Conservation (phyloP, 2,797 vertebrate genomes). For the Hippoglossus hippoglossus region DNA sequence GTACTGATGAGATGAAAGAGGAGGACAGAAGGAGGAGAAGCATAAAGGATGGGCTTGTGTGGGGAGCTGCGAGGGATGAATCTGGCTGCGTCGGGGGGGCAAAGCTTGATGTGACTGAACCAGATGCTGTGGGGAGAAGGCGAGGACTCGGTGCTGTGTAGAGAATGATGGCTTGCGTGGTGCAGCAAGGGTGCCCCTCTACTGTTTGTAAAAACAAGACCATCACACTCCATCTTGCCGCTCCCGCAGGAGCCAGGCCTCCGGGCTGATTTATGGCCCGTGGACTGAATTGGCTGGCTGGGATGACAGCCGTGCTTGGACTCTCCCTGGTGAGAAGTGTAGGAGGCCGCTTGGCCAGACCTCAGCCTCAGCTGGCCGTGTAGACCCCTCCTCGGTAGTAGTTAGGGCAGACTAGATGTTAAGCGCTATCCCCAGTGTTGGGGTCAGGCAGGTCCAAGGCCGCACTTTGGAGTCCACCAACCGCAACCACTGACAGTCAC, state of each 20-base stretch:
- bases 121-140: slow-evolving; percentile 80
- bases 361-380: slow-evolving; percentile 69
- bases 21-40: slow-evolving; percentile 64
- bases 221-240: slow-evolving; percentile 88
- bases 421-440: slow-evolving; percentile 54
- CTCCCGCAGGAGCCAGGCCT: slow-evolving; percentile 84
- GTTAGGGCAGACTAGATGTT: slow-evolving; percentile 65
- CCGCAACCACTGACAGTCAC: slow-evolving; percentile 7
- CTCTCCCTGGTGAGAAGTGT: slow-evolving; percentile 79
- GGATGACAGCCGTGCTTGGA: slow-evolving; percentile 84
- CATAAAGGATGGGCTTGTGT: slow-evolving; percentile 57
- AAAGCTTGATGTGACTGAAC: slow-evolving; percentile 69
- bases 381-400: slow-evolving; percentile 64
- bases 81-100: slow-evolving; percentile 40
- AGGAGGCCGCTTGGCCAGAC: slow-evolving; percentile 71
- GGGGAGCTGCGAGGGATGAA: slow-evolving; percentile 61
- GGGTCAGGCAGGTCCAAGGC: slow-evolving; percentile 46
- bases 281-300: slow-evolving; percentile 83
- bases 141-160: slow-evolving; percentile 71
- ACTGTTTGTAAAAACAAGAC: slow-evolving; percentile 89
- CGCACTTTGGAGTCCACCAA: slow-evolving; percentile 32
- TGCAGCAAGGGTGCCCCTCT: slow-evolving; percentile 82
- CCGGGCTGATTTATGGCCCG: slow-evolving; percentile 86
- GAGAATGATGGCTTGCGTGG: slow-evolving; percentile 82
- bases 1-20: slow-evolving; percentile 66